Evolutionary conservation across 1,140 invertebrate species (phyloP).

Genomic region (Brachionus rotundiformis): DNA sequence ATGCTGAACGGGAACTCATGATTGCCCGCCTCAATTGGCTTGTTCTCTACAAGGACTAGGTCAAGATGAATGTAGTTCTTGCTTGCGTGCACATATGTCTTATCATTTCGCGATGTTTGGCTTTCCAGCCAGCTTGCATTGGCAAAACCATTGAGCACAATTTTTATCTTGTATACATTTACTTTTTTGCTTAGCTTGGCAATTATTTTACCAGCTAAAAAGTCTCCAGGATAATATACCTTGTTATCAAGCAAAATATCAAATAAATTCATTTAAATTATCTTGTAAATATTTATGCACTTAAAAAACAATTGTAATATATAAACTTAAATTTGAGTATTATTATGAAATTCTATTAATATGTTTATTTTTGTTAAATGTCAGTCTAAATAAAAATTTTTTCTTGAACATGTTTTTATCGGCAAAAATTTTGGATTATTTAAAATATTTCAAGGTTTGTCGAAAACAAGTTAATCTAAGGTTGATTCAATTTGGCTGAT

Average conservation of each 20-base stretch:
- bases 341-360: background rate
- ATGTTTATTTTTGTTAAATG: background rate
- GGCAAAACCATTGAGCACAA: background rate
- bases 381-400: background rate
- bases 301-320: too few relatives aligned
- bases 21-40: conserved; percentile 59
- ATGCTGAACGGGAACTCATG: conserved; percentile 65
- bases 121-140: background rate
- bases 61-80: background rate
- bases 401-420: background rate
- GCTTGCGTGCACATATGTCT: background rate
- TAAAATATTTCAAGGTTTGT: background rate
- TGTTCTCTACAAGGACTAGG: background rate
- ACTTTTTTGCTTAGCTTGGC: background rate
- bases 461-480: background rate
- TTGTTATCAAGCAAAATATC: conserved; percentile 7
- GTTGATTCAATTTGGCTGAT: too few relatives aligned
- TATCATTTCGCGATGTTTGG: background rate
- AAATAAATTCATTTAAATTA: background rate
- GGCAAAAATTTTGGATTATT: background rate
- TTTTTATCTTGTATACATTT: conserved; percentile 6
- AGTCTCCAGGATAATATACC: background rate
- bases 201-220: background rate
- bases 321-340: background rate
- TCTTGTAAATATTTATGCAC: background rate